phyloP scores from a whole-genome alignment of 2,888 invertebrate species.

The Lamellibrachia columna region DNA sequence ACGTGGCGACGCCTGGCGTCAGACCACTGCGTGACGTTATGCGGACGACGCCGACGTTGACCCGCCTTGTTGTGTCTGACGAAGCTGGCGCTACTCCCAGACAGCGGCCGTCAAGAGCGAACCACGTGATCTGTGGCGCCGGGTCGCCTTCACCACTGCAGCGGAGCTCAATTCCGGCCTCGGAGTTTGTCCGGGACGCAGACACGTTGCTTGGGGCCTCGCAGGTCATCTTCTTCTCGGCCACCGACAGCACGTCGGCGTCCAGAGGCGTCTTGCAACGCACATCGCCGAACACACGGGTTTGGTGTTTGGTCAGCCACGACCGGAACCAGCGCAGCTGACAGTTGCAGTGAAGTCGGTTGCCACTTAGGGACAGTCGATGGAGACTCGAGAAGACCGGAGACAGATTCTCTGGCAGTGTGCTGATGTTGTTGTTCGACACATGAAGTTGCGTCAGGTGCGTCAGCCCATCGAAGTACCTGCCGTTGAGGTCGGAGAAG shows the following conservation, averaged over 20 bases:
- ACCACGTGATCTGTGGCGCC: slow-evolving; percentile 35
- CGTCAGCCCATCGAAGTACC: slow-evolving; percentile 30
- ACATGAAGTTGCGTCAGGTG: slow-evolving; percentile 35
- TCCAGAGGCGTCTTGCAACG: slow-evolving; percentile 31
- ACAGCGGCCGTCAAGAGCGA: slow-evolving; percentile 26
- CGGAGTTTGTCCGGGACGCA: slow-evolving; percentile 26
- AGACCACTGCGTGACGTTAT: slow-evolving; percentile 23
- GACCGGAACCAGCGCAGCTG: slow-evolving; percentile 37
- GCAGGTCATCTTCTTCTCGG: slow-evolving; percentile 33
- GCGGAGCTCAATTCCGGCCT: slow-evolving; percentile 22
- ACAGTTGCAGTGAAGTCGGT: slow-evolving; percentile 38
- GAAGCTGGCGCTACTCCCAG: slow-evolving; percentile 22
- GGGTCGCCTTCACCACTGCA: slow-evolving; percentile 37
- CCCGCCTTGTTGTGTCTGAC: slow-evolving; percentile 20
- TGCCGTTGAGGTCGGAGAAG: slow-evolving; percentile 27
- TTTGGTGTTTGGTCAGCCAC: slow-evolving; percentile 25
- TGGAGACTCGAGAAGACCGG: slow-evolving; percentile 30
- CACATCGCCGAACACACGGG: slow-evolving; percentile 26
- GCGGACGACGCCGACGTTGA: slow-evolving; percentile 24
- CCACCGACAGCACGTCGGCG: slow-evolving; percentile 24
- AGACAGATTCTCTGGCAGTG: slow-evolving; percentile 29
- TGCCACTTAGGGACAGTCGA: slow-evolving; percentile 31
- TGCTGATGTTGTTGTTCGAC: slow-evolving; percentile 34
- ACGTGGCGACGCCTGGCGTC: slow-evolving; percentile 28
- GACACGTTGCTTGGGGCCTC: slow-evolving; percentile 28